Evolutionary conservation across 2,797 vertebrate genomes (phyloP), one percentile per base, ranked within the genome.

Genomic region (Onychomys torridus): DNA sequence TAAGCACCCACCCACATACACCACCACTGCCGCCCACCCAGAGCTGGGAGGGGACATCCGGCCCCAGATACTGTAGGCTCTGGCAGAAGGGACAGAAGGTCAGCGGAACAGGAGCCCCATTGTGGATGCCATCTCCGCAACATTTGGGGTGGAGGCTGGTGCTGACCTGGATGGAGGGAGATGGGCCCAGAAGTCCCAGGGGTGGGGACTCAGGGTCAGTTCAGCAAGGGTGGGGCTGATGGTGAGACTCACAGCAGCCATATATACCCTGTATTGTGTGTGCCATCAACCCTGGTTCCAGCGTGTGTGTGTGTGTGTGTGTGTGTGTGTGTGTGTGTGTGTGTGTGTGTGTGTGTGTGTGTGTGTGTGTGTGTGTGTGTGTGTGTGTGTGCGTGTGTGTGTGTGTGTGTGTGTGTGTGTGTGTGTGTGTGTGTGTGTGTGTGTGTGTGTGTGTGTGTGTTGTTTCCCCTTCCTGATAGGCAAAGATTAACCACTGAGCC

Each of bases 61-160:
- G 97, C 77, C 96, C 84, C 61, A 89, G 98, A 94, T 86, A 85
- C 96, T 97, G 97, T 96, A 97, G 98, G 97, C 96, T 96, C 67
- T 97, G 91, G 82, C 79, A 81, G 83, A 97, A 97, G 97, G 98
- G 98, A 98, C 94, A 96, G 93, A 97, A 98, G 98, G 98, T 98
- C 98, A 97, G 89, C 78, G 97, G 97, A 98, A 98, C 97, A 98
- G 98, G 98, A 97, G 97, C 94, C 96, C 97, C 96, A 97, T 98
- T 98, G 98, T 98, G 96, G 97, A 97, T 96, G 96, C 98, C 49
- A 46, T 29, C n/a, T 59, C 71, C 63, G 55, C 94, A 97, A 91
- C 78, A 65, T 97, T 92, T 96, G 98, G 97, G 98, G 97, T 93
- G 93, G 96, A 93, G 95, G 95, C 97, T 16, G 25, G 37, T 81